phyloP scores from a whole-genome alignment of 2,113 vertebrate species.

The Microcebus lehilahytsara region DNA sequence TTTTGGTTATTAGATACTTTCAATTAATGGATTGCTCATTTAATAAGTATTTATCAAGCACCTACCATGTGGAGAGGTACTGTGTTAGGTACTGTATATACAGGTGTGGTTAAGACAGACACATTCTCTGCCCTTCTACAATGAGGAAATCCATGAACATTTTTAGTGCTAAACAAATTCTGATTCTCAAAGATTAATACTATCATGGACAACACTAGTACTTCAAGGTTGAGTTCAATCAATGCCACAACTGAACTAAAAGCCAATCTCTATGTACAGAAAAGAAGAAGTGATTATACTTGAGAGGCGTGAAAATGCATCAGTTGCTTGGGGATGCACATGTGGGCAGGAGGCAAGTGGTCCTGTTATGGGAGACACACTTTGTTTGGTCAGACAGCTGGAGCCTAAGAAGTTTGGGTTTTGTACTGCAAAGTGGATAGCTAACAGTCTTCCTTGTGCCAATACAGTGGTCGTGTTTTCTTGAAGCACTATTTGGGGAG shows the following conservation, averaged over 20 bases:
- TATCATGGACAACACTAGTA: neutral
- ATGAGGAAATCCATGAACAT: neutral
- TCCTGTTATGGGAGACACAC: neutral
- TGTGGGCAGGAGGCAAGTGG: neutral
- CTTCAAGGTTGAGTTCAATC: neutral
- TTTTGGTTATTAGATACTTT: neutral
- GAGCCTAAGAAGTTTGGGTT: neutral
- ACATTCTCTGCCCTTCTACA: neutral
- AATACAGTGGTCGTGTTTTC: neutral
- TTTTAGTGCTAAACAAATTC: slow-evolving; percentile 12
- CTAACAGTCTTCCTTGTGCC: neutral
- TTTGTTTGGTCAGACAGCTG: neutral
- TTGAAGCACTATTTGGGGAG: neutral
- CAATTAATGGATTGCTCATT: neutral
- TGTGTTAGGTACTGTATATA: neutral
- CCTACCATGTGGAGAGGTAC: neutral
- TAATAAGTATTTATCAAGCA: neutral
- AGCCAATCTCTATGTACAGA: neutral
- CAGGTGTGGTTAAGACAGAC: neutral
- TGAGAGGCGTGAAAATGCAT: neutral
- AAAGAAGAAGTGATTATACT: neutral
- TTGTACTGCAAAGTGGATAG: neutral
- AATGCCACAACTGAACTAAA: neutral
- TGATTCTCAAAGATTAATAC: neutral
- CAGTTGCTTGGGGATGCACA: neutral